A percentile compares a stretch with the other conserved stretches of the same genome.
These are phyloP conservation scores for Mormyrops boulengeri DNA, from an alignment of 2,797 vertebrate species.

Conservation along the genomic window DNA sequence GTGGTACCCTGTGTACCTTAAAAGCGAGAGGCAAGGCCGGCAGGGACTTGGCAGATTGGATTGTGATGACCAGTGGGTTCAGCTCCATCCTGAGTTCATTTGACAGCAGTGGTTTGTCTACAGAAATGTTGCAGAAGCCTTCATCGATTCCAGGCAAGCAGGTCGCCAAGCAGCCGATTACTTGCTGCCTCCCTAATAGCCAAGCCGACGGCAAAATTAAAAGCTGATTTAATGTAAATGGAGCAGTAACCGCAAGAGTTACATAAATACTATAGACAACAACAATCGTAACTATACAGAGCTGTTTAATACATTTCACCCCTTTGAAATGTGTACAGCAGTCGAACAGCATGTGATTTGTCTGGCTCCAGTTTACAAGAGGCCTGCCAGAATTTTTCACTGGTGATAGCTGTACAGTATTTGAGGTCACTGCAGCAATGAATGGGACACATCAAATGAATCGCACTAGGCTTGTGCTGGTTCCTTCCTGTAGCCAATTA, in stretches of 20 bases:
- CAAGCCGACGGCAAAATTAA: not conserved
- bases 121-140: not conserved
- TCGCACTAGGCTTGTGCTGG: constrained; percentile 23
- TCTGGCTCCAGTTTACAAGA: constrained; percentile 39
- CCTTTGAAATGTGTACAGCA: constrained; percentile 16
- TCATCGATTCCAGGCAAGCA: not conserved
- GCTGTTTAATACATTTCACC: constrained; percentile 9
- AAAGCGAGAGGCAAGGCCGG: constrained; percentile 60
- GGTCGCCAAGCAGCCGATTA: not conserved
- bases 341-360: constrained; percentile 29
- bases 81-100: constrained; percentile 65
- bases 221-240: not conserved
- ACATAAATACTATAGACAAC: not conserved
- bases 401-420: constrained; percentile 37
- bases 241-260: not conserved
- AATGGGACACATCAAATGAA: constrained; percentile 43
- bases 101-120: constrained; percentile 64
- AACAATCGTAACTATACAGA: not conserved
- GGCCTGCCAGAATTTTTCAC: constrained; percentile 29
- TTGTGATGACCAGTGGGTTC: constrained; percentile 72
- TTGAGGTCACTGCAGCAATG: constrained; percentile 34
- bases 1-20: constrained; percentile 62
- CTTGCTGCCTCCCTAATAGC: not conserved
- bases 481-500: constrained; percentile 44
- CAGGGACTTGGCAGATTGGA: constrained; percentile 61